These are phyloP conservation scores for Cryptophagus acutangulus DNA, from an alignment of 2,888 invertebrate genomes.

Conservation along the genomic window DNA sequence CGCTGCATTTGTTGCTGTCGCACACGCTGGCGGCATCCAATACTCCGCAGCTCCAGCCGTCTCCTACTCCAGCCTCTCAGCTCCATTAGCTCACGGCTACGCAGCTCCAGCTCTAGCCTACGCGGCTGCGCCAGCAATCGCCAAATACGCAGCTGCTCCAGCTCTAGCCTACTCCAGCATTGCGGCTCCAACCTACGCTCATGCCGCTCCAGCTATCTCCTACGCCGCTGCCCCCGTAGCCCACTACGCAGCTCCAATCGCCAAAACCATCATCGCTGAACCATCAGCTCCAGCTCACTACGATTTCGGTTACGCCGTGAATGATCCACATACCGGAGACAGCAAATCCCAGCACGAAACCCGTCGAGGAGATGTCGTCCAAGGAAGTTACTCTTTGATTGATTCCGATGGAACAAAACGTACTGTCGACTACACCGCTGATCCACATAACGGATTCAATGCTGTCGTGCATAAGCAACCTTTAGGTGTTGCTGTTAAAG, in stretches of 20 bases:
- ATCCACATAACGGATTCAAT: slow-evolving; percentile 53
- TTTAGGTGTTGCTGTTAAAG: slow-evolving; percentile 25
- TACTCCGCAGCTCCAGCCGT: background rate
- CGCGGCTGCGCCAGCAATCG: slow-evolving; percentile 37
- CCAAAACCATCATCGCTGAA: slow-evolving; percentile 29
- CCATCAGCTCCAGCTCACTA: slow-evolving; percentile 37
- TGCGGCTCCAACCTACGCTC: slow-evolving; percentile 42
- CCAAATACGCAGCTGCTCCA: slow-evolving; percentile 7
- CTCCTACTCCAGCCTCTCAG: slow-evolving; percentile 28
- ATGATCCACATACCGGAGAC: slow-evolving; percentile 48
- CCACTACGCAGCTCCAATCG: slow-evolving; percentile 28
- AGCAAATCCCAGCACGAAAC: slow-evolving; percentile 52
- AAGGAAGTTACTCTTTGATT: slow-evolving; percentile 51
- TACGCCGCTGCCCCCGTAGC: slow-evolving; percentile 46
- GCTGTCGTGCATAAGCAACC: slow-evolving; percentile 52
- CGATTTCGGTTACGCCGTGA: slow-evolving; percentile 34
- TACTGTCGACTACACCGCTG: slow-evolving; percentile 52
- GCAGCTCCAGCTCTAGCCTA: slow-evolving; percentile 27
- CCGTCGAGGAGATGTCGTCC: slow-evolving; percentile 51
- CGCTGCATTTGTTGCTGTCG: slow-evolving; percentile 11
- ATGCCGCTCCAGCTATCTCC: slow-evolving; percentile 26
- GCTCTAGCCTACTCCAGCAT: too few relatives aligned
- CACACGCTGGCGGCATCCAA: slow-evolving; percentile 6
- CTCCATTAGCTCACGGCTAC: slow-evolving; percentile 34
- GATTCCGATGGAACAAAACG: slow-evolving; percentile 53